Evolutionary conservation across 2,113 vertebrate species (phyloP).

Genomic region (Malaclemys terrapin): DNA sequence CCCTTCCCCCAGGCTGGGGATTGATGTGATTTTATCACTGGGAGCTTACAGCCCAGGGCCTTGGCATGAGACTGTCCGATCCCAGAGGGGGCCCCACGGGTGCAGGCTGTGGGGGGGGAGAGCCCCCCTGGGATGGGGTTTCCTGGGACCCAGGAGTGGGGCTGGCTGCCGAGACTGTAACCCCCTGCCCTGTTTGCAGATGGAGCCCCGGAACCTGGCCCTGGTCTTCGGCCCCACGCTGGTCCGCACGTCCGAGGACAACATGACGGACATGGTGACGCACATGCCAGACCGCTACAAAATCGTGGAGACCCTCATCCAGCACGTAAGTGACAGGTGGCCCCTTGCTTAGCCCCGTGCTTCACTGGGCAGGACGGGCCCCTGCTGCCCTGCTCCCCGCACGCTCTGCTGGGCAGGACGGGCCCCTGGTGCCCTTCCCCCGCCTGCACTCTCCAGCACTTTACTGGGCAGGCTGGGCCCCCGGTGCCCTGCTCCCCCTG

Average conservation of each 20-base stretch:
- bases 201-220: conserved; percentile 97
- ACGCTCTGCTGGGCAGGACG: no score
- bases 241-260: conserved; percentile 96
- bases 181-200: conserved; percentile 72
- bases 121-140: background rate
- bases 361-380: no score
- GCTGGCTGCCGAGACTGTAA: accelerated
- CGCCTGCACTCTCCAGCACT: no score
- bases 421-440: no score
- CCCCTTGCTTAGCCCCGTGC: no score
- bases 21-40: background rate
- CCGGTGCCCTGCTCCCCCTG: accelerated
- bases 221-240: conserved; percentile 96
- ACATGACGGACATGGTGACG: conserved; percentile 99
- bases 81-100: background rate
- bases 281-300: conserved; percentile 99
- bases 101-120: background rate
- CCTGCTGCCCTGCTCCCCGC: no score
- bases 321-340: conserved; percentile 84
- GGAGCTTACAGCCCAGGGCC: background rate
- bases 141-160: background rate
- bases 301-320: conserved; percentile 96
- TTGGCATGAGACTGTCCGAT: background rate
- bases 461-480: no score
- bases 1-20: background rate